phyloP scores from a whole-genome alignment of 2,888 invertebrate species.

The Oxystoma pomonae region DNA sequence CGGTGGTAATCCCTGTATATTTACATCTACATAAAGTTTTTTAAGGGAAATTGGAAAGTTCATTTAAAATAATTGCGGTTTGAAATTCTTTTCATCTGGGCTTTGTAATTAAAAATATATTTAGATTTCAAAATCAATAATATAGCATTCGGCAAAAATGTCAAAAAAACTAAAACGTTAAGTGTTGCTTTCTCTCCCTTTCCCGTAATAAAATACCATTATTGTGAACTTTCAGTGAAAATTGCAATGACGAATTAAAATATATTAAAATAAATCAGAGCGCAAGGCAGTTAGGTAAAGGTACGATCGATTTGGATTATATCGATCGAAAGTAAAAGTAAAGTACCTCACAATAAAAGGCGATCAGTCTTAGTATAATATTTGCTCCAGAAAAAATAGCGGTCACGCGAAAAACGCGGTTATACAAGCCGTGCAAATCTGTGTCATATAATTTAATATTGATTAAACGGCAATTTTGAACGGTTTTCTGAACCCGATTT shows the following conservation, averaged over 20 bases:
- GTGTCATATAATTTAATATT: neutral
- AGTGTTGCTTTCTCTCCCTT: neutral
- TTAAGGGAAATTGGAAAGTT: too few species aligned
- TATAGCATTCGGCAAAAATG: too few species aligned
- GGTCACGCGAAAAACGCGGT: neutral
- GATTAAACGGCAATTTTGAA: neutral
- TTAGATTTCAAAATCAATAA: too few species aligned
- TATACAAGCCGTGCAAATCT: neutral
- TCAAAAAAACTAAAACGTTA: too few species aligned
- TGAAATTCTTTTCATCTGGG: too few species aligned
- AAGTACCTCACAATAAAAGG: neutral
- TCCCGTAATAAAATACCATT: neutral
- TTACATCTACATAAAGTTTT: too few species aligned
- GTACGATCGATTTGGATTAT: neutral
- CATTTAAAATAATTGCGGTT: too few species aligned
- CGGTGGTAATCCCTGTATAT: too few species aligned
- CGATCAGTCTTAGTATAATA: neutral
- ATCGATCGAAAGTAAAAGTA: neutral
- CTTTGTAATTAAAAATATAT: too few species aligned
- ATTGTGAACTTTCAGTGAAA: neutral
- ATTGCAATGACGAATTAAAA: neutral
- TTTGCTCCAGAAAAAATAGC: neutral
- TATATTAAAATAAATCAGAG: neutral
- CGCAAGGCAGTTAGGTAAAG: too few species aligned
- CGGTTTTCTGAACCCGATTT: neutral